These are phyloP conservation scores for Sakesphorus luctuosus DNA, from an alignment of 2,113 vertebrate genomes.

Conservation along the genomic window DNA sequence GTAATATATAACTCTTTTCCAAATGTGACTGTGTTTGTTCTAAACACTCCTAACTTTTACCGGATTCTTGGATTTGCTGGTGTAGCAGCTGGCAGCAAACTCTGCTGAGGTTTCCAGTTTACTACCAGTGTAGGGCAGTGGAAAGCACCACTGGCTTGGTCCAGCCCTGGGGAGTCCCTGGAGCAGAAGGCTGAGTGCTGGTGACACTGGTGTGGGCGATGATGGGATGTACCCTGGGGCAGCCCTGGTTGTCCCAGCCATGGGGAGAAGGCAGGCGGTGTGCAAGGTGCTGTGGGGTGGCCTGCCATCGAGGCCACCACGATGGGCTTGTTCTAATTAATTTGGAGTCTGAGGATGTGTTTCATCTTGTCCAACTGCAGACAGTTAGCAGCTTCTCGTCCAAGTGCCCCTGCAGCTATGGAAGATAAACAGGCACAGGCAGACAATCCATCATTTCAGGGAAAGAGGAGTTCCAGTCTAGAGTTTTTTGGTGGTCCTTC, in stretches of 20 bases:
- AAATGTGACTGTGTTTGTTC: not conserved
- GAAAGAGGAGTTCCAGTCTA: not conserved
- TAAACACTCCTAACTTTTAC: not conserved
- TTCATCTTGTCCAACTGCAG: not conserved
- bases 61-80: not conserved
- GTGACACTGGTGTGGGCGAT: not conserved
- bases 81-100: not conserved
- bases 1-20: not conserved
- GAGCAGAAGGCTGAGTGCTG: not conserved
- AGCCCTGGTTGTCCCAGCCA: not conserved
- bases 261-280: fast-evolving
- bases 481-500: not conserved
- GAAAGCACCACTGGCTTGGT: not conserved
- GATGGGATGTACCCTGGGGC: not conserved
- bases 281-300: not conserved
- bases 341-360: not conserved
- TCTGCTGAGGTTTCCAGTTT: not conserved
- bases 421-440: slow-evolving; percentile 25
- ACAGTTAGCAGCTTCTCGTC: slow-evolving; percentile 18
- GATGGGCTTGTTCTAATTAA: not conserved
- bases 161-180: not conserved
- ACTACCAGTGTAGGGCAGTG: not conserved
- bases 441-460: not conserved
- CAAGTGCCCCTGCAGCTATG: not conserved
- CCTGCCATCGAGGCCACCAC: not conserved